phyloP scores from a whole-genome alignment of 2,113 vertebrate genomes.

The Ia io region DNA sequence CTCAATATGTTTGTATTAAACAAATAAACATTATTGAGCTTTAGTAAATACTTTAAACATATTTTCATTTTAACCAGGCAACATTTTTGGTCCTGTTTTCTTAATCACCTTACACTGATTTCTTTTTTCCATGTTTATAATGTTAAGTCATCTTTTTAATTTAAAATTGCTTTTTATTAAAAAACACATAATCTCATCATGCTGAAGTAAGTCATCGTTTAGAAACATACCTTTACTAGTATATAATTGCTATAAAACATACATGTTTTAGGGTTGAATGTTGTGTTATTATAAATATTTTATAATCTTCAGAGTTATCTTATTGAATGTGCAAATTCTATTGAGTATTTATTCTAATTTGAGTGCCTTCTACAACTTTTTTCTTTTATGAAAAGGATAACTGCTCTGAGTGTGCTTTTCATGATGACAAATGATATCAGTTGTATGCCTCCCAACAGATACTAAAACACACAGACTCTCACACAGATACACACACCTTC shows the following conservation, averaged over 20 bases:
- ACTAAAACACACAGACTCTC: not conserved
- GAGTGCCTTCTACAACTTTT: not conserved
- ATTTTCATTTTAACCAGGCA: not conserved
- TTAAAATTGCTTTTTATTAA: not conserved
- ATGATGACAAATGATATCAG: not conserved
- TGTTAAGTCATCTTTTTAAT: not conserved
- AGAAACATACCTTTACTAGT: not conserved
- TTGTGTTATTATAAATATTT: not conserved
- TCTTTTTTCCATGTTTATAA: slow-evolving; percentile 25
- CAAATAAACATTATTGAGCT: not conserved
- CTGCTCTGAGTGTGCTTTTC: not conserved
- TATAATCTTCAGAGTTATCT: not conserved
- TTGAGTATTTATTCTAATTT: not conserved
- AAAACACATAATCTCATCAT: not conserved
- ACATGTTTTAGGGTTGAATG: not conserved
- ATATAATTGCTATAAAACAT: not conserved
- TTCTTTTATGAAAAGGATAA: not conserved
- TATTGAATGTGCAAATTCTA: not conserved
- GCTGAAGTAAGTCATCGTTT: not conserved
- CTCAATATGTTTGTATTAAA: not conserved
- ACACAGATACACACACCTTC: not conserved
- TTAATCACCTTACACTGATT: not conserved
- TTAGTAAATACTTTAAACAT: not conserved
- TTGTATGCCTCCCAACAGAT: not conserved
- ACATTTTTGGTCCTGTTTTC: not conserved